Base-by-base conservation (phyloP, 2,888 invertebrate species). In the Drosophila yooni region DNA sequence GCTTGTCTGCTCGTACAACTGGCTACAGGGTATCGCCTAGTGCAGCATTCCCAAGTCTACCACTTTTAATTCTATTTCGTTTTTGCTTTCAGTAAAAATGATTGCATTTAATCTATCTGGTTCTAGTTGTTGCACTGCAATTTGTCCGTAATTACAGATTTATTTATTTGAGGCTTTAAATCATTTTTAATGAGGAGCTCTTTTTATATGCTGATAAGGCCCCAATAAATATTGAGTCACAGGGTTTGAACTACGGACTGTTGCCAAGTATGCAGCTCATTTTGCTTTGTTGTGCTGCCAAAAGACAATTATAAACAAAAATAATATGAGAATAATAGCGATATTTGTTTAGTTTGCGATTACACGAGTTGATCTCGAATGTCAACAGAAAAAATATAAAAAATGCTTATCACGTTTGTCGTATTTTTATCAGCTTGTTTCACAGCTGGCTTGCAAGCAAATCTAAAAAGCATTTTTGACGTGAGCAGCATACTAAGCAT, bases 111-210 rank as follows among this genome's bases (percentile, higher is more conserved):
- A 71, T 46, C 38, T 50, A 31, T 71, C 27, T 66, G 46, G 38
- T 67, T 56, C 51, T 59, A 13, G 60, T 40, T 62, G 46, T 51
- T 60, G 57, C 10, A 36, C 31, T 50, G 77, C 82, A 85, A 82
- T 83, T 83, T 74, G 80, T 78, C 77, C 74, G 73, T 81, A 84
- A 84, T 85, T 85, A 82, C 60, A 25, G 8, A 64, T 56, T 70
- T 68, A 74, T 80, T 71, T 78, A 77, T 82, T 67, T 74, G 52
- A 48, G 21, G 59, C 58, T 40, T 59, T 64, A 31, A 60, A 61
- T 54, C 38, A 27, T 48, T 69, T 70, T 43, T 5, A 57, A 61
- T 46, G 61, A 51, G 64, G 67, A 68, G 53, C 43, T 53, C 51
- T 52, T 29, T 15, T 33, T 53, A 40, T 31, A 25, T 61, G n/a